Evolutionary conservation across 2,888 invertebrate species (phyloP).

Genomic region (Margaritifera margaritifera): DNA sequence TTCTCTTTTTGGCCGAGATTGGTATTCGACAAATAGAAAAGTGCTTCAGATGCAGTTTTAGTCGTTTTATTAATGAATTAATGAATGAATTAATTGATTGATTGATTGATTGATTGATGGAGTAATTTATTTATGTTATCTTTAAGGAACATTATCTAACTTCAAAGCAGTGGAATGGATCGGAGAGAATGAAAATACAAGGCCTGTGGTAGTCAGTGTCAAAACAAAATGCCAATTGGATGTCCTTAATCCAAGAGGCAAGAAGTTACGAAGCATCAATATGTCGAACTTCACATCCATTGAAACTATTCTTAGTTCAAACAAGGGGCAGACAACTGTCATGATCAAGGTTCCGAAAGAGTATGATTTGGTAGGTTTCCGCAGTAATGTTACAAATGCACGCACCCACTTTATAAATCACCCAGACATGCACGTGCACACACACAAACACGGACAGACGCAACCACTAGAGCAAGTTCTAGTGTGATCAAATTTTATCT

Average conservation of each 20-base stretch:
- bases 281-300: slow-evolving; percentile 43
- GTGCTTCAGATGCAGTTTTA: too few species aligned
- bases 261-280: slow-evolving; percentile 52
- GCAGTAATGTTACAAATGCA: not conserved
- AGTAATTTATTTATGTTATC: too few species aligned
- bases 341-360: slow-evolving; percentile 64
- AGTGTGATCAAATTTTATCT: too few species aligned
- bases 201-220: slow-evolving; percentile 55
- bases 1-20: too few species aligned
- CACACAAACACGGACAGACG: too few species aligned
- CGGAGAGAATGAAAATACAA: slow-evolving; percentile 45
- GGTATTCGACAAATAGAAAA: too few species aligned
- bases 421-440: too few species aligned
- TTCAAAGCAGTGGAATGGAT: slow-evolving; percentile 62
- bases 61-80: too few species aligned
- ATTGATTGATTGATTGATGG: too few species aligned
- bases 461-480: too few species aligned
- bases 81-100: too few species aligned
- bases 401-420: not conserved
- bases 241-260: slow-evolving; percentile 48
- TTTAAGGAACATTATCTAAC: slow-evolving; percentile 24
- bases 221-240: slow-evolving; percentile 50
- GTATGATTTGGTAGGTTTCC: slow-evolving; percentile 64
- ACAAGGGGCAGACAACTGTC: slow-evolving; percentile 57
- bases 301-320: slow-evolving; percentile 51